phyloP scores from a whole-genome alignment of 2,888 invertebrate genomes.

The Drosophila multiciliata region DNA sequence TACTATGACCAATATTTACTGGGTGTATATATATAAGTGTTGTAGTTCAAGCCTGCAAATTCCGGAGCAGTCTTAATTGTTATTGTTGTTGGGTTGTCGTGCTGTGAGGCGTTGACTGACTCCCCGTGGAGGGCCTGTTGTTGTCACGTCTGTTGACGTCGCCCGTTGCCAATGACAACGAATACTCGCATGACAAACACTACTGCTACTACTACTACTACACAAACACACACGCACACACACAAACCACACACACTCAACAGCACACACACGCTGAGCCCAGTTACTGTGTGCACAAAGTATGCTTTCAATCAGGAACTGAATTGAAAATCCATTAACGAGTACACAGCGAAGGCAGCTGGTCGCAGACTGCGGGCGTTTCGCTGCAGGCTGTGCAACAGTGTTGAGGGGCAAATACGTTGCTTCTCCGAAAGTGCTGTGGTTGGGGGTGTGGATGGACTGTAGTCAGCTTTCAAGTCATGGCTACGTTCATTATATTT shows the following conservation, averaged over 20 bases:
- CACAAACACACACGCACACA: slow-evolving; percentile 36
- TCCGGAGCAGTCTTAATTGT: slow-evolving; percentile 34
- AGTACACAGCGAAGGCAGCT: slow-evolving; percentile 67
- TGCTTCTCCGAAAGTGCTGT: not conserved
- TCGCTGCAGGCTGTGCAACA: slow-evolving; percentile 7
- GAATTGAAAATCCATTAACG: slow-evolving; percentile 82
- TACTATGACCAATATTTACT: not conserved
- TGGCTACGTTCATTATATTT: slow-evolving; percentile 63
- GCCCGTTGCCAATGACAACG: slow-evolving; percentile 78
- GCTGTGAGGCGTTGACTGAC: slow-evolving; percentile 33
- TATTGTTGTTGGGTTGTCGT: slow-evolving; percentile 36
- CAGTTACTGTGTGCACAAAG: slow-evolving; percentile 44
- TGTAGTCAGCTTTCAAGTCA: slow-evolving; percentile 52
- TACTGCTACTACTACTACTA: slow-evolving; percentile 13
- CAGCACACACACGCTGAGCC: slow-evolving; percentile 1
- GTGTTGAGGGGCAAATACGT: slow-evolving; percentile 1
- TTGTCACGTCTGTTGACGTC: slow-evolving; percentile 70
- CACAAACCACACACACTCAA: slow-evolving; percentile 10
- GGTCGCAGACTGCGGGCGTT: slow-evolving; percentile 40
- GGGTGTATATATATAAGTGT: not conserved
- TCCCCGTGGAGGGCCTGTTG: slow-evolving; percentile 46
- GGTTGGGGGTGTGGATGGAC: too few relatives aligned
- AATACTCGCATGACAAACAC: slow-evolving; percentile 58
- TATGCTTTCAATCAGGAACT: slow-evolving; percentile 81
- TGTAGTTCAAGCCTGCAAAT: not conserved